Conservation (phyloP, 1,140 invertebrate species). For the Gonatopus flavifemur region DNA sequence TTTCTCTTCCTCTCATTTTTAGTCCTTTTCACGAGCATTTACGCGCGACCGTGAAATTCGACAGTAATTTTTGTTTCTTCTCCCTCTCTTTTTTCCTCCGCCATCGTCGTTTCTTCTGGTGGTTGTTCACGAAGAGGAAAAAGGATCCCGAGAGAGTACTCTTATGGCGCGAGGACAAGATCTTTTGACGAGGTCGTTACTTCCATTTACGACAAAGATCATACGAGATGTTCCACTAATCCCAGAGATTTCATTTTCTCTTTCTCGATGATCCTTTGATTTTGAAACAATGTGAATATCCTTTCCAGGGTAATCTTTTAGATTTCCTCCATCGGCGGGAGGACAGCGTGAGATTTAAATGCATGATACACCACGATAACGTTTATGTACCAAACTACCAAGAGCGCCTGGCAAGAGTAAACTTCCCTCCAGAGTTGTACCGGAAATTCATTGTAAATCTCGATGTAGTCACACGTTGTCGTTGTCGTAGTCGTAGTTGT, state of each 20-base stretch:
- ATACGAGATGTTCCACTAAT: constrained; percentile 8
- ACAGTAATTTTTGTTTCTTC: constrained; percentile 9
- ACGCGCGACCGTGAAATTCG: constrained; percentile 14
- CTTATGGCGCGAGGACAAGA: neutral
- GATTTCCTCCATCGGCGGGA: constrained; percentile 35
- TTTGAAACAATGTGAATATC: neutral
- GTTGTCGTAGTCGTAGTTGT: constrained; percentile 11
- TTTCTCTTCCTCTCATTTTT: constrained; percentile 10
- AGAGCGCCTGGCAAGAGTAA: constrained; percentile 43
- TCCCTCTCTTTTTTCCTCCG: neutral
- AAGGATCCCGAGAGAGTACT: neutral
- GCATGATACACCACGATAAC: constrained; percentile 41
- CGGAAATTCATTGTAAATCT: constrained; percentile 58
- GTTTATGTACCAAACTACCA: constrained; percentile 30
- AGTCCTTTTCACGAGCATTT: constrained; percentile 5
- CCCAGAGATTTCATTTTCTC: constrained; percentile 16
- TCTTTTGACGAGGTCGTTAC: constrained; percentile 6
- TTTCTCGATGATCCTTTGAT: constrained; percentile 8
- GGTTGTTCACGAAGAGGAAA: neutral
- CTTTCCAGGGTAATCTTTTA: neutral
- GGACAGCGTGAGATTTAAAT: constrained; percentile 38
- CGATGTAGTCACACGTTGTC: constrained; percentile 37
- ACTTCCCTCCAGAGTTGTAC: constrained; percentile 53
- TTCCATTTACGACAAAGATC: constrained; percentile 17
- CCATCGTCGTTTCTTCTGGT: neutral